A percentile compares a stretch with the other conserved stretches of the same genome.
Evolutionary conservation across 1,140 invertebrate genomes (phyloP).

Genomic region (Diorhabda sublineata): DNA sequence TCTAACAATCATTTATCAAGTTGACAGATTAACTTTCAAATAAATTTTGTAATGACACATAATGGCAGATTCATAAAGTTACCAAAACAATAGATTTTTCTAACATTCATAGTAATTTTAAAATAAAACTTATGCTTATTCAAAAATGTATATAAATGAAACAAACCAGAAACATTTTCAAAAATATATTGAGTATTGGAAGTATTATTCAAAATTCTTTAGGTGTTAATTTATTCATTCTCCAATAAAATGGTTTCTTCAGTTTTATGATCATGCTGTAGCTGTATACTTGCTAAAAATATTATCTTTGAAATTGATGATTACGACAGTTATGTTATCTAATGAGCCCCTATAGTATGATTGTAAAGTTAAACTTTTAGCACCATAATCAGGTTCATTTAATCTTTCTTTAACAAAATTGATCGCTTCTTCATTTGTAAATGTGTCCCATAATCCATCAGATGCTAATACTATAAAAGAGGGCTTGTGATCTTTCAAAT

Average conservation of each 20-base stretch:
- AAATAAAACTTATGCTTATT: too few species aligned
- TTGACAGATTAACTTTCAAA: too few species aligned
- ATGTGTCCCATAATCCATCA: constrained; percentile 95
- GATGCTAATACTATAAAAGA: constrained; percentile 88
- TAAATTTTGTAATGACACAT: too few species aligned
- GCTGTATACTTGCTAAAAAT: constrained; percentile 11
- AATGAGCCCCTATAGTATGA: constrained; percentile 88
- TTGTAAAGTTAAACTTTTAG: constrained; percentile 83
- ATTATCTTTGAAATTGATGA: constrained; percentile 78
- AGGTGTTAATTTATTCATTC: too few species aligned
- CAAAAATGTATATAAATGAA: too few species aligned
- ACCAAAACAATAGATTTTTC: too few species aligned
- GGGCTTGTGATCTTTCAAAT: constrained; percentile 78
- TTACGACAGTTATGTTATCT: constrained; percentile 93
- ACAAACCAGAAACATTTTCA: too few species aligned
- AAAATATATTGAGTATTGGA: too few species aligned
- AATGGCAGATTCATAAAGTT: too few species aligned
- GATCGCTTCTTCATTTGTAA: constrained; percentile 90
- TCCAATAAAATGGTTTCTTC: background rate
- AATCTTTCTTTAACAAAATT: constrained; percentile 78
- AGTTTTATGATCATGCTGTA: background rate
- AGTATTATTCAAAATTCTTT: too few species aligned
- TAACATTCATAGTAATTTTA: too few species aligned
- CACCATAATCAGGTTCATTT: constrained; percentile 80
- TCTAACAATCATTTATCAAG: too few species aligned